Conservation (phyloP, 2,888 invertebrate species). For the Gandaritis pyraliata region DNA sequence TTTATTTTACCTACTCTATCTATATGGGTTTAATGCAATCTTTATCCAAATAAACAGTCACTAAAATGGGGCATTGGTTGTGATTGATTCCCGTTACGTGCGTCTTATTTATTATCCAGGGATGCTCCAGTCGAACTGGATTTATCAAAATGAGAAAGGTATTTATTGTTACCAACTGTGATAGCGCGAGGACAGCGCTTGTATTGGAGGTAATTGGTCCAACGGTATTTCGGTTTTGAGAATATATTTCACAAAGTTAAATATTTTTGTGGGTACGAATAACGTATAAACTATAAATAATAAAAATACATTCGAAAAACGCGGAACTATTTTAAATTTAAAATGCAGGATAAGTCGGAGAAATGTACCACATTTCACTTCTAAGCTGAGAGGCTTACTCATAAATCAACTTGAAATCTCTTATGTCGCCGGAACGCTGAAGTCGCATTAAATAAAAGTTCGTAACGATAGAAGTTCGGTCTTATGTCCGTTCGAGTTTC, state of each 20-base stretch:
- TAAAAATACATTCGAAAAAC: conserved; percentile 11
- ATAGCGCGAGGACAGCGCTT: too few species aligned
- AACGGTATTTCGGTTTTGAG: too few species aligned
- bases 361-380: conserved; percentile 39
- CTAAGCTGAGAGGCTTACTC: conserved; percentile 45
- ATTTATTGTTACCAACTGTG: too few species aligned
- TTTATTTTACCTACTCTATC: conserved; percentile 7
- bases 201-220: too few species aligned
- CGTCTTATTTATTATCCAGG: too few species aligned
- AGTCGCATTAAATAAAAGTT: conserved; percentile 71
- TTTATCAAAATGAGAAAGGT: too few species aligned
- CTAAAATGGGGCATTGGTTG: too few species aligned
- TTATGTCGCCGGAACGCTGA: conserved; percentile 55
- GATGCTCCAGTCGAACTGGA: too few species aligned
- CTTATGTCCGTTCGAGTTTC: conserved; percentile 57
- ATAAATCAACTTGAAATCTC: conserved; percentile 69
- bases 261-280: background rate
- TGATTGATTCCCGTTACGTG: too few species aligned
- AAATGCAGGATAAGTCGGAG: conserved; percentile 35
- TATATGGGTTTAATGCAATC: background rate
- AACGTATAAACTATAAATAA: conserved; percentile 6
- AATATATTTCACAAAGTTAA: too few species aligned
- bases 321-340: conserved; percentile 37
- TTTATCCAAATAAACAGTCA: too few species aligned
- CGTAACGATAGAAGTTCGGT: conserved; percentile 70